These are phyloP conservation scores for Alectura lathami DNA, from an alignment of 2,113 vertebrate genomes.

Conservation along the genomic window DNA sequence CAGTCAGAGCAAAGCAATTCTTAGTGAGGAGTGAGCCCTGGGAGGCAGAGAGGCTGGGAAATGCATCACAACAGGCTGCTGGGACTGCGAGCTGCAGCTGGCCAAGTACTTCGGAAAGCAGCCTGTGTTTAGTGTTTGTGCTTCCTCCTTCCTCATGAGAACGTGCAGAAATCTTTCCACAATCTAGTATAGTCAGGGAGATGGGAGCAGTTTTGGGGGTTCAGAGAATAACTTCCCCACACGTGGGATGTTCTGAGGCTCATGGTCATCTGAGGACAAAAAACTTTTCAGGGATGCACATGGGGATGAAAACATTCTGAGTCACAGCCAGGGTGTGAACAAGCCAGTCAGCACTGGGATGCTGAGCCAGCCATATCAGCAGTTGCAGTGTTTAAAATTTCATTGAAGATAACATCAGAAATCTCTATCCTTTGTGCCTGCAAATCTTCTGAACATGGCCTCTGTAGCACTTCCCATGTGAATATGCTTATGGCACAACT, in stretches of 20 bases:
- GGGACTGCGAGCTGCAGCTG: background rate
- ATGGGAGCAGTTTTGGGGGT: background rate
- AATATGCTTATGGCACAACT: background rate
- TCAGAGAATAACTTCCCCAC: background rate
- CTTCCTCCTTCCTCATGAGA: background rate
- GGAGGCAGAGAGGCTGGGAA: background rate
- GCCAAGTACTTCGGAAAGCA: background rate
- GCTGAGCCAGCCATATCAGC: background rate
- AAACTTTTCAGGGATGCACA: background rate
- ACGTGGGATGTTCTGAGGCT: background rate
- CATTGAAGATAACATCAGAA: conserved; percentile 11
- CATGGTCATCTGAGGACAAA: background rate
- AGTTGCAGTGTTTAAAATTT: background rate
- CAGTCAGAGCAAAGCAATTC: background rate
- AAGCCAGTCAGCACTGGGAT: background rate
- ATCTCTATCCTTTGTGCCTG: background rate
- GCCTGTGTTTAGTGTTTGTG: background rate
- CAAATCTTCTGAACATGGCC: background rate
- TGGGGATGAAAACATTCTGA: background rate
- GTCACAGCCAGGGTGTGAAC: background rate
- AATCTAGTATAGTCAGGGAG: background rate
- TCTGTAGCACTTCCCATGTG: background rate
- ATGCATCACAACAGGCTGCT: background rate
- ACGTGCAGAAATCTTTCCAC: background rate
- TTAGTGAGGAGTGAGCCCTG: background rate